phyloP scores from a whole-genome alignment of 2,113 vertebrate species.

The Montifringilla adamsi region DNA sequence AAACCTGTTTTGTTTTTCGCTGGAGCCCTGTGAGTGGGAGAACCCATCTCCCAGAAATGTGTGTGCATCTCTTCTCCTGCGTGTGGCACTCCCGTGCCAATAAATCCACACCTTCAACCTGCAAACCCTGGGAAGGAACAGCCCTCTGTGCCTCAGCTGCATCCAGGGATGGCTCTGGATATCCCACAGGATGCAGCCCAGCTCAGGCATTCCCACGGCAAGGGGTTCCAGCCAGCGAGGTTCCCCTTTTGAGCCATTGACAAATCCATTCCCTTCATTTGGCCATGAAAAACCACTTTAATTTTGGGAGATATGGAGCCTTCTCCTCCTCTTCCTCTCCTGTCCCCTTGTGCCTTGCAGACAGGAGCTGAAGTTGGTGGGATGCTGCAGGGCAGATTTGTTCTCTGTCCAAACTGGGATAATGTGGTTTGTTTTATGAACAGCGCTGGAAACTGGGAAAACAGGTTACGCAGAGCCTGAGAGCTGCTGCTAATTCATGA shows the following conservation, averaged over 20 bases:
- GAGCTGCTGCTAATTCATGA: neutral
- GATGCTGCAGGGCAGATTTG: neutral
- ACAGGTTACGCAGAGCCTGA: neutral
- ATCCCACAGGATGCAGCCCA: neutral
- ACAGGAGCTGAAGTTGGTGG: neutral
- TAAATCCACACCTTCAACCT: neutral
- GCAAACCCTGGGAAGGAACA: neutral
- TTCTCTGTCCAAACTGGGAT: neutral
- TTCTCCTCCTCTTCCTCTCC: neutral
- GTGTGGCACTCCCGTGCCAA: neutral
- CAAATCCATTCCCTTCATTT: neutral
- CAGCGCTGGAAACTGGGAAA: neutral
- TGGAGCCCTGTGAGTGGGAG: neutral
- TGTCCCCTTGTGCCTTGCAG: neutral
- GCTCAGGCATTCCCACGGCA: neutral
- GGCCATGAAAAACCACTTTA: neutral
- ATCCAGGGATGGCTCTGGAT: neutral
- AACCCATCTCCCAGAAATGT: neutral
- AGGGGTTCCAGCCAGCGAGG: neutral
- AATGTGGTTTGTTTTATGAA: neutral
- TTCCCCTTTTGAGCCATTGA: accelerated
- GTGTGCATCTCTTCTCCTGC: neutral
- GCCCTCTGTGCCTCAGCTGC: accelerated
- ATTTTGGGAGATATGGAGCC: neutral
- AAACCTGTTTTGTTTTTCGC: constrained; percentile 4